These are phyloP conservation scores for Benitochromis conjunctus DNA, from an alignment of 2,113 vertebrate genomes.

Conservation along the genomic window DNA sequence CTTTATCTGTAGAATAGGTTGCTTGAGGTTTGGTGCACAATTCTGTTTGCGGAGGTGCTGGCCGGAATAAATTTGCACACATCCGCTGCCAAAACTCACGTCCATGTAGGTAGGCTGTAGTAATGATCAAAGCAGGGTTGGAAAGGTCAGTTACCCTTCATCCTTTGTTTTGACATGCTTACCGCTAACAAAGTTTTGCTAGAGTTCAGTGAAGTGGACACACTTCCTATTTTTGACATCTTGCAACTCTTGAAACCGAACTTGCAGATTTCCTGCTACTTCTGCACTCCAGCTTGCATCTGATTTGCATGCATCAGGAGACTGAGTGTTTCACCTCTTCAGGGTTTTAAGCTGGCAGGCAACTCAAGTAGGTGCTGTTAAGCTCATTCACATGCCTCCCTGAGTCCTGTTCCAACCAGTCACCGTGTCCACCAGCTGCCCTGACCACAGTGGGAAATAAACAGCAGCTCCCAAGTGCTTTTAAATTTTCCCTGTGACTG, in stretches of 20 bases:
- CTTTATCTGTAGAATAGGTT: not conserved
- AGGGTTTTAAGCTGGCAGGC: slow-evolving; percentile 45
- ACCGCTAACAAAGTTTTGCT: not conserved
- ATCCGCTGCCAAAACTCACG: not conserved
- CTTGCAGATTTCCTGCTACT: not conserved
- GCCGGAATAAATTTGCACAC: not conserved
- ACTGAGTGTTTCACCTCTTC: slow-evolving; percentile 16
- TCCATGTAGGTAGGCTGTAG: not conserved
- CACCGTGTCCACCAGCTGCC: slow-evolving; percentile 48
- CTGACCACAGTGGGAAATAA: slow-evolving; percentile 45
- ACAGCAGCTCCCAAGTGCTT: slow-evolving; percentile 31
- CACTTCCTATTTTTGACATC: not conserved
- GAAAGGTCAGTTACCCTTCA: not conserved
- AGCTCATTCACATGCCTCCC: slow-evolving; percentile 68
- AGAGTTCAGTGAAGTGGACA: not conserved
- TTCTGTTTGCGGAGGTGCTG: not conserved
- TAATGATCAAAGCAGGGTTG: slow-evolving; percentile 10
- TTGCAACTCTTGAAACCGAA: not conserved
- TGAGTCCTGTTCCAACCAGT: slow-evolving; percentile 52
- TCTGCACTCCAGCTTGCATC: not conserved
- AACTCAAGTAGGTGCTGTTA: slow-evolving; percentile 61
- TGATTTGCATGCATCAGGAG: slow-evolving; percentile 33
- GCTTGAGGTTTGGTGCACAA: not conserved
- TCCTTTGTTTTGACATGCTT: not conserved
- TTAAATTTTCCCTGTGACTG: not conserved